Evolutionary conservation across 2,113 vertebrate species (phyloP), one percentile per base, ranked within the genome.

Genomic region (Nerophis ophidion): DNA sequence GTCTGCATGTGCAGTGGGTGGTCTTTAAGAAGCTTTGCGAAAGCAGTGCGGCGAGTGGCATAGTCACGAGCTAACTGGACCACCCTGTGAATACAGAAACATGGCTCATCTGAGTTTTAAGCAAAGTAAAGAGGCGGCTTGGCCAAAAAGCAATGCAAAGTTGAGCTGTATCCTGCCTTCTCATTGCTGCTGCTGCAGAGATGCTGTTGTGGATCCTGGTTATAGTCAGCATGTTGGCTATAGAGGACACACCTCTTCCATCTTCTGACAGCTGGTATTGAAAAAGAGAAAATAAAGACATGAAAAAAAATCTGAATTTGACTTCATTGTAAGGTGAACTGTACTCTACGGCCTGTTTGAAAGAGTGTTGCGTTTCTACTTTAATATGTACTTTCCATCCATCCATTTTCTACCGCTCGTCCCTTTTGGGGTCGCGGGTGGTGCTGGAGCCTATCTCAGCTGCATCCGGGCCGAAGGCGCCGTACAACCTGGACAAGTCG

Each of bases 151-250:
- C n/a, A 50, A 48, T 19, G 44, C 5, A 10, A 10, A 26, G 38
- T 44, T 1, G 33, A 44, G 26, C 5, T 6, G 19, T 47, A 59
- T 66, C 64, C 6, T 82, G 91, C 94, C 93, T 93, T 77, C 93
- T 93, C 94, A 95, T 94, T 46, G 36, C 62, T 7, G 86, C 85
- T 16, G 82, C 92, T 49, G 93, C 88, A 71, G 5, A 9, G 7
- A 92, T 61, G 12, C 86, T 79, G 5, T 96, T 95, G 86, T 95
- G 91, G 59, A 96, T 90, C 61, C 92, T 88, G 38, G 89, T 90
- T 58, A 96, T 85, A 7, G 91, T 93, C 59, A 96, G 74, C 93
- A 96, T 93, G 84, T 69, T 88, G 57, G 90, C 87, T 40, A 96
- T 93, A 57, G 88, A 87, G 7, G 90, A 89, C 75, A 95, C 91